Conservation (phyloP, 1,140 invertebrate species). For the Aphidius gifuensis region DNA sequence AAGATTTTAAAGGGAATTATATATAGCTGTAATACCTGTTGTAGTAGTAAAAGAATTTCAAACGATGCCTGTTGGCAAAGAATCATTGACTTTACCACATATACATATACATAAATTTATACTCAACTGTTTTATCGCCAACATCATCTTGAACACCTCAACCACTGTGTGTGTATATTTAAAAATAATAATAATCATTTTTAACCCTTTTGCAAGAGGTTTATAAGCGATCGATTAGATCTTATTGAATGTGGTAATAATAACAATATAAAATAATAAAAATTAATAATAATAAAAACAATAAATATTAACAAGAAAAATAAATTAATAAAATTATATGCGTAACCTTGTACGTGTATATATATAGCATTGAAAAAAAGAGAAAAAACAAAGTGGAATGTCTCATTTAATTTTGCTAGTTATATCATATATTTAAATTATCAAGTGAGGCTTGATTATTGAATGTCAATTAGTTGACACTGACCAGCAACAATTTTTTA, state of each 20-base stretch:
- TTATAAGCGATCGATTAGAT: background rate
- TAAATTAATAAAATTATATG: too few species aligned
- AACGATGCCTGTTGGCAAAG: too few species aligned
- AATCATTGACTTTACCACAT: too few species aligned
- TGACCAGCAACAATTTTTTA: background rate
- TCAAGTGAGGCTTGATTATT: background rate
- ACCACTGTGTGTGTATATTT: background rate
- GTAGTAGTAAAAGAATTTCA: too few species aligned
- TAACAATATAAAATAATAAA: too few species aligned
- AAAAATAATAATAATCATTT: constrained; percentile 9
- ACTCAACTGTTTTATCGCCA: constrained; percentile 17
- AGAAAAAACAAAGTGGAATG: background rate
- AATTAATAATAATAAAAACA: too few species aligned
- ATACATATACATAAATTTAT: constrained; percentile 1
- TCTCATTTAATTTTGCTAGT: constrained; percentile 3
- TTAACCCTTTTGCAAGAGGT: constrained; percentile 12
- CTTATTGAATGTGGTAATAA: too few species aligned
- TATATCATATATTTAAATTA: too few species aligned
- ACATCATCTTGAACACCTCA: constrained; percentile 21
- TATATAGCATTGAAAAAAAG: too few species aligned
- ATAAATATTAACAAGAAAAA: too few species aligned
- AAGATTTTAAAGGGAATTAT: constrained; percentile 24
- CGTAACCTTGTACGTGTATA: too few species aligned
- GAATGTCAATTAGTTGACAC: background rate
- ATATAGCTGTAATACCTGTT: constrained; percentile 8